Conservation (phyloP, 2,797 vertebrate species). For the Anguilla marmorata region DNA sequence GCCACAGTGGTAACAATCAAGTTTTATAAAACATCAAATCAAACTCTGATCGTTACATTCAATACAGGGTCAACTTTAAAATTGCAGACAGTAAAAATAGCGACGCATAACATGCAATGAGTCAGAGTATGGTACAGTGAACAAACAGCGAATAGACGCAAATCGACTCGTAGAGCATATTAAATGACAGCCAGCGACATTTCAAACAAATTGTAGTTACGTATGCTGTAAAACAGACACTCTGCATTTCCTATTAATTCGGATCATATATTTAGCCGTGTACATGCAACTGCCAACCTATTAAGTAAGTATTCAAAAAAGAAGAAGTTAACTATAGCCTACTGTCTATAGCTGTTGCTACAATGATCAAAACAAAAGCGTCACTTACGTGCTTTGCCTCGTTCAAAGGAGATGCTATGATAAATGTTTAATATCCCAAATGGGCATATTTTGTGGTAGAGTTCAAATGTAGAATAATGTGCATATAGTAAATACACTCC, state of each 20-base stretch:
- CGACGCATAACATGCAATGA: conserved; percentile 38
- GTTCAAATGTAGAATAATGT: conserved; percentile 11
- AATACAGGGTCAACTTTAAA: conserved; percentile 20
- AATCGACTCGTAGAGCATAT: conserved; percentile 35
- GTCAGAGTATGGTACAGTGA: conserved; percentile 27
- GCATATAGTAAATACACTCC: not conserved
- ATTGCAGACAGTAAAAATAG: conserved; percentile 34
- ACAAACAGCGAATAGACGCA: conserved; percentile 39
- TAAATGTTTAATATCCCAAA: conserved; percentile 35
- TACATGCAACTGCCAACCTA: not conserved
- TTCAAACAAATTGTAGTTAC: conserved; percentile 31
- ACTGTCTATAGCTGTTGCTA: conserved; percentile 53
- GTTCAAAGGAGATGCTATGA: conserved; percentile 53
- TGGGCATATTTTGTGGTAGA: conserved; percentile 39
- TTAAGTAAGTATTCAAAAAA: conserved; percentile 32
- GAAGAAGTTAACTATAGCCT: conserved; percentile 54
- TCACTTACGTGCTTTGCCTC: conserved; percentile 72
- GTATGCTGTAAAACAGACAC: not conserved
- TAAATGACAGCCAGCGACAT: conserved; percentile 68
- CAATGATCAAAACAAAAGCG: conserved; percentile 73
- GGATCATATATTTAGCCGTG: not conserved
- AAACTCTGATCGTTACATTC: not conserved
- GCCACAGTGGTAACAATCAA: not conserved
- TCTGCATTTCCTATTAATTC: not conserved
- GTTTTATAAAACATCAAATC: not conserved